phyloP scores from a whole-genome alignment of 2,113 vertebrate species.

The Perognathus longimembris region DNA sequence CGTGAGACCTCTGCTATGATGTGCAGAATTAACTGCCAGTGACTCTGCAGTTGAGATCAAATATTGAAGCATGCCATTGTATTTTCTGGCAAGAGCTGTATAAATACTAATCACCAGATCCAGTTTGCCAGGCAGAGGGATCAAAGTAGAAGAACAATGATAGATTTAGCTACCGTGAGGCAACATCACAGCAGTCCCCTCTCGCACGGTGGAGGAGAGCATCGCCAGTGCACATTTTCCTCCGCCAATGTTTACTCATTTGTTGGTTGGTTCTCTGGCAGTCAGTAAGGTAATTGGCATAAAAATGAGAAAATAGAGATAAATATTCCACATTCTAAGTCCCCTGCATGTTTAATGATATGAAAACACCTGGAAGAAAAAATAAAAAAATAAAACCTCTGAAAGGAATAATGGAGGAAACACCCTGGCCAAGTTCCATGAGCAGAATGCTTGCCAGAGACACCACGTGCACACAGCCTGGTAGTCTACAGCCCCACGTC shows the following conservation, averaged over 20 bases:
- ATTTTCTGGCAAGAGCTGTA: conserved; percentile 26
- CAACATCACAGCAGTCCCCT: not conserved
- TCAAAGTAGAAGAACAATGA: not conserved
- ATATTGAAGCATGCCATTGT: not conserved
- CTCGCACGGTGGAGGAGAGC: not conserved
- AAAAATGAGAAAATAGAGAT: conserved; percentile 47
- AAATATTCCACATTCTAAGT: conserved; percentile 16
- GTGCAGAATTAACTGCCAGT: not conserved
- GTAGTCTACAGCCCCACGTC: too few species aligned
- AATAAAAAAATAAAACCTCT: too few species aligned
- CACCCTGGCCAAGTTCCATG: not conserved
- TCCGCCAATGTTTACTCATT: conserved; percentile 56
- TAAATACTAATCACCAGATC: conserved; percentile 30
- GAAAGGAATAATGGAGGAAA: not conserved
- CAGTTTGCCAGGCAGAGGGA: conserved; percentile 47
- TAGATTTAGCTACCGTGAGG: not conserved
- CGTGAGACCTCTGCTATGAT: not conserved
- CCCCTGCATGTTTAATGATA: not conserved
- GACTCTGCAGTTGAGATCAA: not conserved
- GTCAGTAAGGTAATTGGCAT: conserved; percentile 13
- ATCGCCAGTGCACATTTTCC: not conserved
- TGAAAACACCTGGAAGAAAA: conserved; percentile 22
- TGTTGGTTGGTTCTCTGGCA: conserved; percentile 7
- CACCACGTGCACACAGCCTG: too few species aligned
- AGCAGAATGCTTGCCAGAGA: not conserved